These are phyloP conservation scores for Tetragonula carbonaria DNA, from an alignment of 2,888 invertebrate species.

Conservation along the genomic window DNA sequence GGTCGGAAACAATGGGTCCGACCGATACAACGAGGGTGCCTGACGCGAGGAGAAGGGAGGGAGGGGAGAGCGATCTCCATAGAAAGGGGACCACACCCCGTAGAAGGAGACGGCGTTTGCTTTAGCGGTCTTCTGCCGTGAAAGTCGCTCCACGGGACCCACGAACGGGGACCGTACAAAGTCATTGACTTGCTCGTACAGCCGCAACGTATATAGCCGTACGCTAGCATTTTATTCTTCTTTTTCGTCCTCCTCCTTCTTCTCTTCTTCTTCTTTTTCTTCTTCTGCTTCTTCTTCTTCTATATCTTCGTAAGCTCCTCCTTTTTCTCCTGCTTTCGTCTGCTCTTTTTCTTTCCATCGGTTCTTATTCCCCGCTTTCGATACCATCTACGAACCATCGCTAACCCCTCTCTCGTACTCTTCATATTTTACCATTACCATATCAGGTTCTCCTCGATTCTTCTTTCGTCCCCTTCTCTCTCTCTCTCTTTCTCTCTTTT, in stretches of 20 bases:
- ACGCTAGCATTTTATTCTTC: slow-evolving; percentile 64
- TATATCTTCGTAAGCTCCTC: slow-evolving; percentile 39
- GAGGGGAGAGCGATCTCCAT: slow-evolving; percentile 69
- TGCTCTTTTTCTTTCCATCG: slow-evolving; percentile 67
- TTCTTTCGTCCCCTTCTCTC: slow-evolving; percentile 18
- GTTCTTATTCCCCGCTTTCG: slow-evolving; percentile 72
- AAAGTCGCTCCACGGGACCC: slow-evolving; percentile 56
- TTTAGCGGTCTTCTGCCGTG: slow-evolving; percentile 51
- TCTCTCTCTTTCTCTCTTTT: slow-evolving; percentile 15
- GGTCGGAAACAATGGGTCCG: slow-evolving; percentile 64
- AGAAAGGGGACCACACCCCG: slow-evolving; percentile 75
- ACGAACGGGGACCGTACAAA: slow-evolving; percentile 63
- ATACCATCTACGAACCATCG: slow-evolving; percentile 73
- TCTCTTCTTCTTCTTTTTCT: slow-evolving; percentile 35
- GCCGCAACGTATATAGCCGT: slow-evolving; percentile 59
- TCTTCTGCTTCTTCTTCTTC: slow-evolving; percentile 38
- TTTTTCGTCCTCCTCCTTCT: slow-evolving; percentile 50
- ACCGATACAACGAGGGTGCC: slow-evolving; percentile 60
- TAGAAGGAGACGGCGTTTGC: slow-evolving; percentile 66
- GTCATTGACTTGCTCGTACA: slow-evolving; percentile 76
- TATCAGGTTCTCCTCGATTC: slow-evolving; percentile 75
- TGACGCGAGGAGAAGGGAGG: background rate
- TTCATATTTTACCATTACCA: slow-evolving; percentile 76
- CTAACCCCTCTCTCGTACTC: slow-evolving; percentile 71
- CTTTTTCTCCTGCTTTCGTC: slow-evolving; percentile 51